Conservation (phyloP, 2,888 invertebrate species). For the Microctonus aethiopoides region DNA sequence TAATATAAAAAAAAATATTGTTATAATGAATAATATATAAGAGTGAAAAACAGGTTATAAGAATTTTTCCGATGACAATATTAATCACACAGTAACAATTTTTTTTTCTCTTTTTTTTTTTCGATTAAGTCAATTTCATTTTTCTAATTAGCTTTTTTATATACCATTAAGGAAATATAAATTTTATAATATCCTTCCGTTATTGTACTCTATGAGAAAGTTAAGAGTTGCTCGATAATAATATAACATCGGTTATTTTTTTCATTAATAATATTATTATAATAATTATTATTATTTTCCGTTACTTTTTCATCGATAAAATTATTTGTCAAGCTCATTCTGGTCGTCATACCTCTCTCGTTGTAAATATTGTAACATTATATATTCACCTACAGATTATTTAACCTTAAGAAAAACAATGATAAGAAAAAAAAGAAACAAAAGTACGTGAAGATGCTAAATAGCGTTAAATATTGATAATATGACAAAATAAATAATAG, state of each 20-base stretch:
- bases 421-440: background rate
- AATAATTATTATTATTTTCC: too few species aligned
- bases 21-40: background rate
- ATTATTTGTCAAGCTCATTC: slow-evolving; percentile 49
- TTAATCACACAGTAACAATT: background rate
- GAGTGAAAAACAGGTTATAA: background rate
- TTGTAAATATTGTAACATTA: slow-evolving; percentile 64
- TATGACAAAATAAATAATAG: slow-evolving; percentile 53
- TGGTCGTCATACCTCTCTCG: slow-evolving; percentile 51
- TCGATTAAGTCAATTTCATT: slow-evolving; percentile 30
- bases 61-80: background rate
- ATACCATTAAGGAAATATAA: slow-evolving; percentile 39
- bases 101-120: background rate
- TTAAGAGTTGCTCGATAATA: slow-evolving; percentile 38
- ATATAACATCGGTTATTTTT: slow-evolving; percentile 37
- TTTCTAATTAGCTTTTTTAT: slow-evolving; percentile 36
- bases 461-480: slow-evolving; percentile 30
- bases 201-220: too few species aligned
- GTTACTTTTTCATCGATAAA: slow-evolving; percentile 34
- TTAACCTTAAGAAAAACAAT: slow-evolving; percentile 21
- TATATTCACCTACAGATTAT: slow-evolving; percentile 50
- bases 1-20: background rate
- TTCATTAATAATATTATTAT: slow-evolving; percentile 37
- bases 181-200: too few species aligned
- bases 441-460: slow-evolving; percentile 11